Conservation (phyloP, 2,113 vertebrate species). For the Arenaria interpres region DNA sequence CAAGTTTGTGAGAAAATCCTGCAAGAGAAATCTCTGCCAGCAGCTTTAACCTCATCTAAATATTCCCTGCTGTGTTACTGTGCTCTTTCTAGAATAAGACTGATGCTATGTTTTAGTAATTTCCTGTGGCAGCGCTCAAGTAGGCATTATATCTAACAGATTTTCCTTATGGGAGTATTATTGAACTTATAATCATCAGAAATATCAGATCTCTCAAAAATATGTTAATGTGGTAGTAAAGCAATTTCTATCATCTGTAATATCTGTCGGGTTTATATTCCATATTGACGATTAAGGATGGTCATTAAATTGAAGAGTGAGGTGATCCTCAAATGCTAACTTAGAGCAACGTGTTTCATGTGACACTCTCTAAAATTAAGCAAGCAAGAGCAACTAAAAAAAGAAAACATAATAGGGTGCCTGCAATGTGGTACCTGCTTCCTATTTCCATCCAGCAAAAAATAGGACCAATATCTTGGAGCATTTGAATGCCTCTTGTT, state of each 20-base stretch:
- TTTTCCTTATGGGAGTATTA: neutral
- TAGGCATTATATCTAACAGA: neutral
- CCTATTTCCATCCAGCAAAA: neutral
- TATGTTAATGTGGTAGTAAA: neutral
- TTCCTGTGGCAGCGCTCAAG: neutral
- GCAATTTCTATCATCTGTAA: neutral
- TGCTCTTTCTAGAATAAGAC: neutral
- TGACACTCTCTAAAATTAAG: neutral
- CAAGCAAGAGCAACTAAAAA: neutral
- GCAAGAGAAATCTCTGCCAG: neutral
- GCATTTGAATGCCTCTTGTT: neutral
- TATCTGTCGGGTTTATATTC: neutral
- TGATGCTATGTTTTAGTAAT: neutral
- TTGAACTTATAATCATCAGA: neutral
- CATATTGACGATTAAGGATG: neutral
- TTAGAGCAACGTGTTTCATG: neutral
- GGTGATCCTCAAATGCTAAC: neutral
- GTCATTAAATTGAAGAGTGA: neutral
- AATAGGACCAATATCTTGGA: neutral
- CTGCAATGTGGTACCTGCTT: neutral
- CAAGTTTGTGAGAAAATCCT: neutral
- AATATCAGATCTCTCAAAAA: neutral
- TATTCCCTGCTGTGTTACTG: neutral
- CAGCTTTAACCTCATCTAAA: neutral
- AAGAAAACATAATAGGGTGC: neutral